Conservation (phyloP, 2,888 invertebrate genomes). For the Hirtodrosophila confusa region DNA sequence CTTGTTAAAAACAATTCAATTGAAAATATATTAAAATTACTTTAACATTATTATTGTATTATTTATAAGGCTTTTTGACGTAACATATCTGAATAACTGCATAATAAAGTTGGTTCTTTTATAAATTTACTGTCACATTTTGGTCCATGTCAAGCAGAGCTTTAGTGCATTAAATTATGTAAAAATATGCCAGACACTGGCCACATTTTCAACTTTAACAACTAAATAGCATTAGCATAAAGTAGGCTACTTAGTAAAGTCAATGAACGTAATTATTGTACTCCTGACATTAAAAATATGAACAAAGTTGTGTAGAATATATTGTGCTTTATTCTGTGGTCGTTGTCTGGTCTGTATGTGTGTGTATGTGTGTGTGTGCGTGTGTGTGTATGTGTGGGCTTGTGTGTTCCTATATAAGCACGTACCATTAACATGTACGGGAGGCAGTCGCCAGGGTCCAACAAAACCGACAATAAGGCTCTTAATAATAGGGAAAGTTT, state of each 20-base stretch:
- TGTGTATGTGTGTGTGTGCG: slow-evolving; percentile 10
- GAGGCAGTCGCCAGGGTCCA: slow-evolving; percentile 65
- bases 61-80: too few species aligned
- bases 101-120: slow-evolving; percentile 11
- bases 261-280: slow-evolving; percentile 81
- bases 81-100: slow-evolving; percentile 5
- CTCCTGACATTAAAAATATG: slow-evolving; percentile 79
- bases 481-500: slow-evolving; percentile 78
- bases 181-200: slow-evolving; percentile 37
- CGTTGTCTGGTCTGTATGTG: slow-evolving; percentile 3
- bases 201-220: slow-evolving; percentile 15
- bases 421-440: slow-evolving; percentile 32
- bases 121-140: slow-evolving; percentile 23
- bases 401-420: slow-evolving; percentile 8
- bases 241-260: slow-evolving; percentile 79
- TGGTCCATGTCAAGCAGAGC: slow-evolving; percentile 1
- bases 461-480: slow-evolving; percentile 76
- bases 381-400: slow-evolving; percentile 1
- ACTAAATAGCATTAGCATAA: slow-evolving; percentile 72
- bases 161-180: slow-evolving; percentile 42
- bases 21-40: too few species aligned
- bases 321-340: slow-evolving; percentile 61
- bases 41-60: too few species aligned
- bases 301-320: slow-evolving; percentile 73
- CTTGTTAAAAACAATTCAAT: too few species aligned